A percentile compares a stretch with the other conserved stretches of the same genome.
phyloP scores from a whole-genome alignment of 2,888 invertebrate genomes.

The Pogonocherus hispidulus region DNA sequence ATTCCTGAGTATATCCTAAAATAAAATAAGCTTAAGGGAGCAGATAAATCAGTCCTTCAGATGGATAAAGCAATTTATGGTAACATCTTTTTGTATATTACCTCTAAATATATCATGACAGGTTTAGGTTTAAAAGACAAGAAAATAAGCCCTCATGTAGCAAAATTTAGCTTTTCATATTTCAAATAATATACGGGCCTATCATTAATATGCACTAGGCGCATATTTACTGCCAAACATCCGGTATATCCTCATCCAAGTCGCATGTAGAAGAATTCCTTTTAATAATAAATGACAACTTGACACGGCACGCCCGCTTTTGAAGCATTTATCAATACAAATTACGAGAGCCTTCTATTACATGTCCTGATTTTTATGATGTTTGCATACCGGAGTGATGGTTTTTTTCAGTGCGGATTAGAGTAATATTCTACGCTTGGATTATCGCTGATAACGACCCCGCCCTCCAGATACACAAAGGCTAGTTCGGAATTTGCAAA shows the following conservation, averaged over 20 bases:
- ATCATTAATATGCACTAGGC: too few species aligned
- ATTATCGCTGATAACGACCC: conserved; percentile 54
- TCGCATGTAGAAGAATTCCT: conserved; percentile 16
- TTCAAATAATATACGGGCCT: too few species aligned
- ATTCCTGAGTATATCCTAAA: too few species aligned
- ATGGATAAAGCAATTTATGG: too few species aligned
- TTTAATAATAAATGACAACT: conserved; percentile 36
- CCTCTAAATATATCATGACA: too few species aligned
- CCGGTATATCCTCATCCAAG: conserved; percentile 4
- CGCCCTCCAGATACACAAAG: conserved; percentile 54
- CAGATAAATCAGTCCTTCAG: too few species aligned
- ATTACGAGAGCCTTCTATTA: conserved; percentile 38
- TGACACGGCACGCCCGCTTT: conserved; percentile 37
- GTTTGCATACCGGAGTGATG: conserved; percentile 35
- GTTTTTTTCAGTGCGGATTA: conserved; percentile 32
- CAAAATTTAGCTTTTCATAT: too few species aligned
- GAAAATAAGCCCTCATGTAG: too few species aligned
- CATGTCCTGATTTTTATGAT: conserved; percentile 34
- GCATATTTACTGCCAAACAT: conserved; percentile 5
- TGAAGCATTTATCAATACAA: conserved; percentile 38
- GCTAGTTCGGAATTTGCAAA: conserved; percentile 60
- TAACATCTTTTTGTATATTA: too few species aligned
- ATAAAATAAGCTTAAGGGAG: too few species aligned
- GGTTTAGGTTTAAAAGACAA: too few species aligned
- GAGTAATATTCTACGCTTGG: conserved; percentile 40